A percentile compares a stretch with the other conserved stretches of the same genome.
Evolutionary conservation across 2,888 invertebrate species (phyloP).

Genomic region (Myopa testacea): DNA sequence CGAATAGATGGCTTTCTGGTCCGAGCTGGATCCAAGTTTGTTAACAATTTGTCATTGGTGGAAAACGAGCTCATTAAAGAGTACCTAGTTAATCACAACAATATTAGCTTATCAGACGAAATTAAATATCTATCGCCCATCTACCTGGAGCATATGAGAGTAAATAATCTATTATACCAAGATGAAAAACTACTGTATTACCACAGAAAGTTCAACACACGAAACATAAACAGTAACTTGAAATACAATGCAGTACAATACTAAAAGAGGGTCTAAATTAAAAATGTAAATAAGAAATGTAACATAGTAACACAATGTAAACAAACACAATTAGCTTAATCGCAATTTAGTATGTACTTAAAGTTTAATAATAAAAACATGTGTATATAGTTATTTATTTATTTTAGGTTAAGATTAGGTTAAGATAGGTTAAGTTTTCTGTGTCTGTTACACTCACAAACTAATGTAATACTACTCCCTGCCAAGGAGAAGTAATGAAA

Average conservation of each 20-base stretch:
- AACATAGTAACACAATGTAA: background rate
- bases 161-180: background rate
- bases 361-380: background rate
- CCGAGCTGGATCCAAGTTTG: background rate
- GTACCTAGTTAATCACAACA: background rate
- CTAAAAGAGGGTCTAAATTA: background rate
- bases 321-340: too few relatives aligned
- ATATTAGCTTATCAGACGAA: background rate
- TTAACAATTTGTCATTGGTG: background rate
- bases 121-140: background rate
- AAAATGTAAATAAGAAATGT: background rate
- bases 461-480: too few relatives aligned
- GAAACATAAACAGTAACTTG: background rate
- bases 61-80: background rate
- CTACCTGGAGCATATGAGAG: background rate
- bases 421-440: background rate
- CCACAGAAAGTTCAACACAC: slow-evolving; percentile 2
- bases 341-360: too few relatives aligned
- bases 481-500: too few relatives aligned
- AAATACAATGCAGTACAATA: background rate
- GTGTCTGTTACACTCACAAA: too few relatives aligned
- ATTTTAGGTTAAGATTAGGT: background rate
- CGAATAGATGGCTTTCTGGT: background rate
- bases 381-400: background rate
- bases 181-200: background rate